Conservation (phyloP, 2,888 invertebrate species). For the Antheraea yamamai region DNA sequence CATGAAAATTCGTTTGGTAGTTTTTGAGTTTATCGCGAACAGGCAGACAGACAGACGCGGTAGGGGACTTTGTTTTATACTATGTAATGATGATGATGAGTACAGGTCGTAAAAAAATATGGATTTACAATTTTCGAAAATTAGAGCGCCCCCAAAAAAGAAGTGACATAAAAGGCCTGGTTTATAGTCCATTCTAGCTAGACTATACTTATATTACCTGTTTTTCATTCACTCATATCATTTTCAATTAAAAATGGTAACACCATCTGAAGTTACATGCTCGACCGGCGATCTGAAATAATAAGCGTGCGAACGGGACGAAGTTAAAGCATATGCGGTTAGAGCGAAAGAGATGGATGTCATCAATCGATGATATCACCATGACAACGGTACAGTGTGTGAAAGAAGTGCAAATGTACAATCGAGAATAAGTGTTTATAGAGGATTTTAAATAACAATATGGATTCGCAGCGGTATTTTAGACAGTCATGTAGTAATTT, state of each 20-base stretch:
- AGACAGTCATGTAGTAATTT: background rate
- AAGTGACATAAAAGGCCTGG: no score
- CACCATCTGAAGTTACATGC: conserved; percentile 33
- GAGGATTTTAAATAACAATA: background rate
- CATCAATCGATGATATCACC: conserved; percentile 69
- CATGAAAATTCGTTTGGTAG: no score
- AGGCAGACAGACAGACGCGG: no score
- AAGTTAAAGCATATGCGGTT: conserved; percentile 21
- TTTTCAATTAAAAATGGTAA: background rate
- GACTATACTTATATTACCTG: no score
- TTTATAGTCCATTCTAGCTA: no score
- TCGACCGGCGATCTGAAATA: conserved; percentile 38
- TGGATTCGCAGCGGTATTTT: background rate
- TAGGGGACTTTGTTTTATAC: no score
- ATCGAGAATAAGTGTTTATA: conserved; percentile 14
- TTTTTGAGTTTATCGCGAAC: no score
- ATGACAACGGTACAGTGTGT: conserved; percentile 50
- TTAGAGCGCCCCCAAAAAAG: no score
- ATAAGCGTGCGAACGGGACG: conserved; percentile 38
- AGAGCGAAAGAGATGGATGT: conserved; percentile 39
- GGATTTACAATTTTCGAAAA: no score
- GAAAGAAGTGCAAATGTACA: conserved; percentile 30
- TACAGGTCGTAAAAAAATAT: no score
- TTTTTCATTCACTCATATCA: no score
- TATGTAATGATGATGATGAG: no score